Base-by-base conservation (phyloP, 2,113 vertebrate species). In the Heterocephalus glaber region DNA sequence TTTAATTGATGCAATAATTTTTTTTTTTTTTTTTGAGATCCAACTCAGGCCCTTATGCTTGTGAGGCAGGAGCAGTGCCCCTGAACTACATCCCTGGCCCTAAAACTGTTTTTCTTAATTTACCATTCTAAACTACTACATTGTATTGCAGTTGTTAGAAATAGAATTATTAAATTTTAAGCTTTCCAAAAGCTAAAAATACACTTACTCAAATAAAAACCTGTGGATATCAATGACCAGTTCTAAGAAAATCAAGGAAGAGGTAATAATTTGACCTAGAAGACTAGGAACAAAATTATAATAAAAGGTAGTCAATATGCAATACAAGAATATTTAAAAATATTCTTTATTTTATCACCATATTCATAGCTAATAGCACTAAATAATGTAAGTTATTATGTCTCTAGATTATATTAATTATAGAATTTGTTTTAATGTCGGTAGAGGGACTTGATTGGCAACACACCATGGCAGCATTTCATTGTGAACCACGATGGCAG, bases 321-420 rank as follows among this genome's bases (percentile, higher is more conserved):
- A 74, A 49, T 56, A 54, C 4, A 92, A 91, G 28, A 56, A 68
- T 63, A 82, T 56, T 74, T 80, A 82, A 93, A 90, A 35, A 19
- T 86, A 93, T 28, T 84, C 11, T 38, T 89, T 80, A 80, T 90
- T 4, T 76, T 81, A 56, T 1, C 24, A 87, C 20, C 47, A 68
- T 7, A 58, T 86, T 93, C 80, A 92, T n/a, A 10, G 41, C 22
- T 84, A 60, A 68, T 33, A 93, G 24, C 41, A 89, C 72, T 83
- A 82, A 96, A 30, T 47, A 82, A 95, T 35, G 77, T 28, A 84
- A 79, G 14, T 54, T 88, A 63, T 60, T 30, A 94, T 74, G 22
- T 54, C 52, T 54, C 58, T 93, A 41, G 85, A 95, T 93, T 85
- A 44, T 74, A 82, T 86, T 58, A 47, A 33, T 92, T 82, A 26